Conservation (phyloP, 2,113 vertebrate genomes). For the Pseudolaguvia tuberculata region DNA sequence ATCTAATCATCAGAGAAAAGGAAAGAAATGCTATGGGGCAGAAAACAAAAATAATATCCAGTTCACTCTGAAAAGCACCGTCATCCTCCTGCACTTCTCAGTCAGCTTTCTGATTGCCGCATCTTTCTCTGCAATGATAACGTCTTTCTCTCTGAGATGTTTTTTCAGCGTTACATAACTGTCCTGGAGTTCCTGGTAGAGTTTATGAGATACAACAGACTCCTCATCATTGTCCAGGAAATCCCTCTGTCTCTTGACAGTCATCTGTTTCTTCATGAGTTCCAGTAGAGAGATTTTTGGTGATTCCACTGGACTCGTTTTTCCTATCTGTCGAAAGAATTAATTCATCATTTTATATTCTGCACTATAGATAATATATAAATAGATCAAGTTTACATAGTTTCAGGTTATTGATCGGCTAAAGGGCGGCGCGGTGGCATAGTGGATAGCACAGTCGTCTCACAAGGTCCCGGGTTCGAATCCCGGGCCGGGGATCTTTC, state of each 20-base stretch:
- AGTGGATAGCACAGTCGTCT: too few species aligned
- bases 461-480: too few species aligned
- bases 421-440: too few species aligned
- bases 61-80: slow-evolving; percentile 4
- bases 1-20: slow-evolving; percentile 3
- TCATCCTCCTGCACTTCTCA: slow-evolving; percentile 28
- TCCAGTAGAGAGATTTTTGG: slow-evolving; percentile 18
- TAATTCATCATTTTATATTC: not conserved
- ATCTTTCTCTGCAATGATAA: slow-evolving; percentile 30
- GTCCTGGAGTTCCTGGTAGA: slow-evolving; percentile 39
- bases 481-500: too few species aligned
- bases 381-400: not conserved
- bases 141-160: slow-evolving; percentile 18
- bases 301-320: slow-evolving; percentile 6
- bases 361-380: not conserved
- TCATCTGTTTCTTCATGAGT: slow-evolving; percentile 31
- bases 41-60: slow-evolving; percentile 12
- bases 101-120: slow-evolving; percentile 17
- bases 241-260: slow-evolving; percentile 31
- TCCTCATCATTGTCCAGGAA: slow-evolving; percentile 32
- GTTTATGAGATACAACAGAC: slow-evolving; percentile 31
- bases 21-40: not conserved
- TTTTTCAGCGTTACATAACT: slow-evolving; percentile 28
- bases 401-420: not conserved
- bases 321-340: slow-evolving; percentile 21